Conservation (phyloP, 2,888 invertebrate genomes). For the Plebejus anna region DNA sequence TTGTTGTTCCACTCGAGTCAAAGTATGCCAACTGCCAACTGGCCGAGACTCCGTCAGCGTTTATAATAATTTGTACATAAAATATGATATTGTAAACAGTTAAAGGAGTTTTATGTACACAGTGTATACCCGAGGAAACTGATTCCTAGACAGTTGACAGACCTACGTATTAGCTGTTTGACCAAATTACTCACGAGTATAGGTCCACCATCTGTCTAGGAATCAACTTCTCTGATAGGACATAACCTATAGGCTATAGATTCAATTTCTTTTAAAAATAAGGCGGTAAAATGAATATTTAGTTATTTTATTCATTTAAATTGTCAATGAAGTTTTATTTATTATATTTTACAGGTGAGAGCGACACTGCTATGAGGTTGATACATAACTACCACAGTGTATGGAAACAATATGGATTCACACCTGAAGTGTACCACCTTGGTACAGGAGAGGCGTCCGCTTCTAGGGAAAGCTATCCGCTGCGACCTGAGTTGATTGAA, state of each 20-base stretch:
- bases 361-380: slow-evolving; percentile 94
- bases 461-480: slow-evolving; percentile 93
- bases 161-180: too few species aligned
- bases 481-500: slow-evolving; percentile 97
- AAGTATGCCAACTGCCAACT: not conserved
- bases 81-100: not conserved
- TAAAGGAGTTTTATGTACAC: not conserved
- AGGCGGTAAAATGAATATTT: too few species aligned
- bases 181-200: too few species aligned
- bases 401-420: slow-evolving; percentile 98
- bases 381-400: slow-evolving; percentile 97
- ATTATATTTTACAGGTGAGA: slow-evolving; percentile 82
- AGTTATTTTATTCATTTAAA: too few species aligned
- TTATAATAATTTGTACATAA: not conserved
- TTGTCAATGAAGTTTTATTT: not conserved
- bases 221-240: too few species aligned
- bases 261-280: too few species aligned
- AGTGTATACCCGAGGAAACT: too few species aligned
- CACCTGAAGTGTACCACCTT: slow-evolving; percentile 98
- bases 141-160: too few species aligned
- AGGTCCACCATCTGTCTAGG: too few species aligned
- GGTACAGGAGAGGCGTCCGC: slow-evolving; percentile 91
- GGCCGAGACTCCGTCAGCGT: not conserved
- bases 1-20: not conserved
- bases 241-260: too few species aligned